phyloP scores from a whole-genome alignment of 2,113 vertebrate genomes.

The Emydocephalus ijimae region DNA sequence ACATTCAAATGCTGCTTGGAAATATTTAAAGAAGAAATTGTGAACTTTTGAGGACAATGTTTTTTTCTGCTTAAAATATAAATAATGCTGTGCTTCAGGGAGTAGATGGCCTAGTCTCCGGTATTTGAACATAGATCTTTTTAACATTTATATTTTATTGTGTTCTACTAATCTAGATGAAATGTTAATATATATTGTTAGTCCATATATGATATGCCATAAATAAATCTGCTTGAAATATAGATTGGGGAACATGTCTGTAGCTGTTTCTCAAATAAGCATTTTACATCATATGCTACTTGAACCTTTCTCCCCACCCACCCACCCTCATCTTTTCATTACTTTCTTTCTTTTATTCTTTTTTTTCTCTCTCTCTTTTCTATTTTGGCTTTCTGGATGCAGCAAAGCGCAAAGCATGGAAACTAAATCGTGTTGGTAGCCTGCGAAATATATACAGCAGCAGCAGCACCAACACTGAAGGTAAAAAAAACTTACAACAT shows the following conservation, averaged over 20 bases:
- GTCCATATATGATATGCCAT: neutral
- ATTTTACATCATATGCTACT: conserved; percentile 62
- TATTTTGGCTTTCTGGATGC: conserved; percentile 82
- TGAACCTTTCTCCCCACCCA: conserved; percentile 62
- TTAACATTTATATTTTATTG: neutral
- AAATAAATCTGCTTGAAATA: neutral
- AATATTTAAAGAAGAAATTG: neutral
- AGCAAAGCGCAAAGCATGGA: conserved; percentile 94
- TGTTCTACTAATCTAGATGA: neutral
- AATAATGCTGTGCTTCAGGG: neutral
- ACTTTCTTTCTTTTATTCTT: conserved; percentile 42
- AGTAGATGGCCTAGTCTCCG: neutral
- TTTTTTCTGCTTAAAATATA: neutral
- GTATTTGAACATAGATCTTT: neutral
- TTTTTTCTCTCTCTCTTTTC: conserved; percentile 61
- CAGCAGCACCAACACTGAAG: conserved; percentile 87
- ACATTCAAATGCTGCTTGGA: conserved; percentile 13
- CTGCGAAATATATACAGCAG: conserved; percentile 91
- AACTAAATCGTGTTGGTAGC: conserved; percentile 92
- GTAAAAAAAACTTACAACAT: conserved; percentile 68
- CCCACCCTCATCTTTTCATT: conserved; percentile 60
- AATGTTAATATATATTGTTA: neutral
- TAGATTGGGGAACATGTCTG: neutral
- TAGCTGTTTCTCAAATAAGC: neutral
- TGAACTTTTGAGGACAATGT: neutral